Base-by-base conservation (phyloP, 1,140 invertebrate species). In the Phenacoccus solenopsis region DNA sequence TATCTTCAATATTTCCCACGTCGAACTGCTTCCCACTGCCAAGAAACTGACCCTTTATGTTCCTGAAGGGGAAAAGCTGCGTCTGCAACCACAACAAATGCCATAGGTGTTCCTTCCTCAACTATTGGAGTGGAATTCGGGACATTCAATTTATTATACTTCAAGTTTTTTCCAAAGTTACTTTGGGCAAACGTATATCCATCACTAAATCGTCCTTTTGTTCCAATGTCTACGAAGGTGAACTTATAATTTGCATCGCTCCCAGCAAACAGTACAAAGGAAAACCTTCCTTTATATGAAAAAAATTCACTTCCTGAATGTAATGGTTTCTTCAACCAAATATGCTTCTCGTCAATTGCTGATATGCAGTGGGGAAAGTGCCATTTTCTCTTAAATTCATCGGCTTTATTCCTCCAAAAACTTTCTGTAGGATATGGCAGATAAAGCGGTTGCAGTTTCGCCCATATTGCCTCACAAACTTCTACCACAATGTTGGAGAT, bases 281-380 rank as follows among this genome's bases (percentile, higher is more conserved):
- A 79, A 74, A 77, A 75, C 10, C 70, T 76, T 27, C 76, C 74
- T 76, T 84, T 83, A 73, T 83, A 84, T 74, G 83, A 83, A 72
- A 76, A 82, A 73, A 76, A 82, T 24, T 74, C 69, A 7, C 77
- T 78, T 67, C 77, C 77, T 75, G 73, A 73, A 67, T 78, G 73
- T 68, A 72, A 69, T 61, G 78, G 79, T 16, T 22, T 20, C 20
- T 59, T 16, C 20, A 59, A 9, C 7, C 4, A 5, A 20, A 59
- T 22, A 20, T 59, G 56, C 21, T 59, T 59, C n/a, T n/a, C 56
- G 20, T 59, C 56, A 20, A 59, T 59, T 13, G 30, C 5, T 32
- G 30, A 32, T 5, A 32, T 5, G 13, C 30, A 32, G 30, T 32
- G 5, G 5, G 30, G 30, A 32, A 32, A 32, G 5, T 13, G 30